Conservation (phyloP, 1,140 invertebrate species). For the Diabrotica undecimpunctata region DNA sequence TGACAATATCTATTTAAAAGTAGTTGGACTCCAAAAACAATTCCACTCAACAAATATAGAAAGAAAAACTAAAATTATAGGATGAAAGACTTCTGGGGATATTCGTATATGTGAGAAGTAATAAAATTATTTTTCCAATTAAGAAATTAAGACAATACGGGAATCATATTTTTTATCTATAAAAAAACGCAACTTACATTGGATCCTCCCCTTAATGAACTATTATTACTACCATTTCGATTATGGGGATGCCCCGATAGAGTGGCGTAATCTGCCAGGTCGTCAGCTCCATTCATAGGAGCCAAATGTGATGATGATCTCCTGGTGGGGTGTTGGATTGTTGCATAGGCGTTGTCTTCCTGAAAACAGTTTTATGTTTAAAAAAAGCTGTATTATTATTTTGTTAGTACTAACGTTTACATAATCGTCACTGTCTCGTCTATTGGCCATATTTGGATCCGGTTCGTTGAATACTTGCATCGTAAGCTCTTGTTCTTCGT, state of each 20-base stretch:
- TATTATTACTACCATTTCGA: conserved; percentile 42
- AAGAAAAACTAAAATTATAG: no score
- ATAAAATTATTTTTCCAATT: no score
- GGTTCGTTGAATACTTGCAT: conserved; percentile 88
- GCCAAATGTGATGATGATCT: conserved; percentile 49
- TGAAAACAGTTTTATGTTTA: conserved; percentile 31
- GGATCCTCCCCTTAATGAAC: conserved; percentile 43
- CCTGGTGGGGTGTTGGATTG: conserved; percentile 69
- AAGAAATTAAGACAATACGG: no score
- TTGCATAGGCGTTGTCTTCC: conserved; percentile 80
- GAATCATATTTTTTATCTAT: no score
- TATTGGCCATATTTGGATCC: conserved; percentile 56
- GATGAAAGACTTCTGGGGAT: no score
- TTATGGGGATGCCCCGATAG: conserved; percentile 53
- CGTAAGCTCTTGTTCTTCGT: conserved; percentile 88
- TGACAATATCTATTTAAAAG: no score
- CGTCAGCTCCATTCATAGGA: conserved; percentile 46
- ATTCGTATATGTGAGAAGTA: no score
- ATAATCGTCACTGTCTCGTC: conserved; percentile 51
- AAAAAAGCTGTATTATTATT: background rate
- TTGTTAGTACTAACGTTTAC: conserved; percentile 43
- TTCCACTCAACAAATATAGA: no score
- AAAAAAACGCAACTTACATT: conserved; percentile 39
- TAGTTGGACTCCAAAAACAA: no score
- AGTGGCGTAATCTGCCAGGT: conserved; percentile 70